Base-by-base conservation (phyloP, 2,888 invertebrate species). In the Gortyna flavago region DNA sequence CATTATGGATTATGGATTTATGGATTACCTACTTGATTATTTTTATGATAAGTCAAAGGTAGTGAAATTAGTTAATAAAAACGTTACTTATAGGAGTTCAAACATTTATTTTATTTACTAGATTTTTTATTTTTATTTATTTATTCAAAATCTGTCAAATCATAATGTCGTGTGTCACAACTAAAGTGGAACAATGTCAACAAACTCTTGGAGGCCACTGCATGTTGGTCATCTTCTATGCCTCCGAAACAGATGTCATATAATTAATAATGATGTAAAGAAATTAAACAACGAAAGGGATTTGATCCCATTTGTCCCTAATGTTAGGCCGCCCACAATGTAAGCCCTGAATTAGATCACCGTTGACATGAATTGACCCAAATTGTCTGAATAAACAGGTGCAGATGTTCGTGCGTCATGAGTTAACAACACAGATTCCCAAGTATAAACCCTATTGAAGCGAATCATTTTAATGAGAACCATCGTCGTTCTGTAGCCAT, bases 401-500 rank as follows among this genome's bases (percentile, higher is more conserved):
- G 64, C 64, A 57, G 44, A 54, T n/a, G 48, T 32, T 57, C 48
- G 64, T 65, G 64, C 38, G 57, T 65, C 41, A 59, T 29, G 41
- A 65, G 21, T 38, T 71, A 65, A 35, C 48, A 65, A 65, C 57
- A 65, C 57, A 41, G n/a, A 72, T 72, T 51, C 9, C 25, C 38
- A 79, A 41, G 32, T 54, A 48, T 61, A 80, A 73, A n/a, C 18
- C 57, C 57, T 69, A 70, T 77, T 80, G 70, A 38, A 77, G 64
- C 54, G 61, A 72, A 81, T 68, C 44, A 78, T 81, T 78, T 83
- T 78, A 78, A 72, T 78, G 68, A 65, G 61, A 77, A 61, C n/a
- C 64, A 72, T 65, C 38, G 29, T 6, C 21, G 51, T 48, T 65
- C 41, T 62, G n/a, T 48, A n/a, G 35, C 32, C 6, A 68, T 72